Evolutionary conservation across 1,140 invertebrate species (phyloP), one percentile per base, ranked within the genome.

Genomic region (Stegodyphus mimosarum): DNA sequence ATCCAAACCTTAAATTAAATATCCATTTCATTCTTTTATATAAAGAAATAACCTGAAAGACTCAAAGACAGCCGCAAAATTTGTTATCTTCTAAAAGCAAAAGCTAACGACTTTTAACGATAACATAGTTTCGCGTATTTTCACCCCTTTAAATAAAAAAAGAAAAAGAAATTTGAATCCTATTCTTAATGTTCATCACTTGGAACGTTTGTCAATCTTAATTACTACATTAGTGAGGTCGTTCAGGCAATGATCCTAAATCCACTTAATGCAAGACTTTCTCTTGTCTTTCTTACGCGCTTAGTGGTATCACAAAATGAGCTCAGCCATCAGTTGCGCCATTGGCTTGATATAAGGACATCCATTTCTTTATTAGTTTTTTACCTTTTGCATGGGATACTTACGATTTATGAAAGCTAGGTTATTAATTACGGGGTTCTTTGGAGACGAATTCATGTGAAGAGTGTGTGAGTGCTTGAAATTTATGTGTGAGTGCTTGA

Each of bases 221-320:
- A n/a, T 67, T 67, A 67, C 33, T 67, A 17, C 17, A 67, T n/a
- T 67, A 67, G 17, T 18, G 17, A 18, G 17, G n/a, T 18, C 17
- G 17, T 67, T 67, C 64, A 67, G n/a, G 64, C n/a, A 67, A 67
- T 67, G 64, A 67, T n/a, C 64, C n/a, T n/a, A 7, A 67, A 15
- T 67, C 17, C 9, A 13, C 17, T 13, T 17, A 17, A n/a, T 67
- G 9, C 64, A n/a, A 17, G n/a, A 67, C 7, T 67, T 60, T 60
- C 9, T 15, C 64, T 67, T 67, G n/a, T n/a, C 9, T 60, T 67
- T 67, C 64, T 67, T 67, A n/a, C 5, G 10, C 17, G n/a, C 9
- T 17, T 67, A 9, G n/a, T 67, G n/a, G n/a, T 13, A 67, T 7
- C 7, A n/a, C n/a, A 67, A 67, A 67, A 15, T 67, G n/a, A 7